Conservation (phyloP, 2,113 vertebrate genomes). For the Dendrocopos noguchii region DNA sequence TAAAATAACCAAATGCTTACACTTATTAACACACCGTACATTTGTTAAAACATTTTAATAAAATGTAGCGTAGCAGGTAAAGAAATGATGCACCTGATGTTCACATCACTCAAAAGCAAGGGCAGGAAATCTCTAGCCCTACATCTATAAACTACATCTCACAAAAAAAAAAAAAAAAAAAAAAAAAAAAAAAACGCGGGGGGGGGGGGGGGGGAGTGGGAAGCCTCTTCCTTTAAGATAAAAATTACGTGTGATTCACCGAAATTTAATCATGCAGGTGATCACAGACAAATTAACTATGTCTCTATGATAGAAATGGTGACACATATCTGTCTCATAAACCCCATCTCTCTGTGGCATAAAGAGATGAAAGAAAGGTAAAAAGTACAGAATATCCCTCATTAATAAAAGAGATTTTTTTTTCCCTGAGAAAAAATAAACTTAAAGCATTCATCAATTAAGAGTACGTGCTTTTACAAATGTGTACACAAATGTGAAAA, state of each 20-base stretch:
- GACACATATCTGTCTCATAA: background rate
- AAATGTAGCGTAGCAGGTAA: fast-evolving
- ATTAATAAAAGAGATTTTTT: background rate
- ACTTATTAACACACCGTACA: background rate
- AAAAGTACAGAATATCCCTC: background rate
- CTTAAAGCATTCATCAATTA: background rate
- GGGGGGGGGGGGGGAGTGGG: background rate
- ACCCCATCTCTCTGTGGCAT: background rate
- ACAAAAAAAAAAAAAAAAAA: background rate
- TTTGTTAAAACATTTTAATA: background rate
- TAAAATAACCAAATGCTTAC: background rate
- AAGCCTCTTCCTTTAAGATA: background rate
- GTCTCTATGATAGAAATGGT: background rate
- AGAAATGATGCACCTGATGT: background rate
- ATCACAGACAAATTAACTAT: background rate
- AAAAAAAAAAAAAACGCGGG: too few relatives aligned
- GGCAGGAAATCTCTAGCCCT: background rate
- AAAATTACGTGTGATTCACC: background rate
- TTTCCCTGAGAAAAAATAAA: background rate
- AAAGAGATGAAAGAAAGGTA: background rate
- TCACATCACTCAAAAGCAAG: background rate
- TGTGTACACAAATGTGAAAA: background rate
- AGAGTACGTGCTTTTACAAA: background rate
- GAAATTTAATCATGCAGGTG: background rate
- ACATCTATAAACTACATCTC: background rate